Base-by-base conservation (phyloP, 2,113 vertebrate genomes). In the Sminthopsis crassicaudata region DNA sequence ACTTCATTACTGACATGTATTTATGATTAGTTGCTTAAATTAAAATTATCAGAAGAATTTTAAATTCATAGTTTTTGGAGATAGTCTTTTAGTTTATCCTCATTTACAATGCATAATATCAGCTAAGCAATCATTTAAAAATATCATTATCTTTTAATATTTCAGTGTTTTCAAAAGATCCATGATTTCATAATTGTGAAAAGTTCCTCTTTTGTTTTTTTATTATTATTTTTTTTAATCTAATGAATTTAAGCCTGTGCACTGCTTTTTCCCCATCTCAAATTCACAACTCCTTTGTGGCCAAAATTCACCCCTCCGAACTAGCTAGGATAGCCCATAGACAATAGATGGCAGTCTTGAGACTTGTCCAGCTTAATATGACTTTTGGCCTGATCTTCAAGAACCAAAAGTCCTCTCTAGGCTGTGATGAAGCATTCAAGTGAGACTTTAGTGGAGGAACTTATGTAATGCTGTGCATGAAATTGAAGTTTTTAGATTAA, bases 281-380 rank as follows among this genome's bases (percentile, higher is more conserved):
- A 8, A 54, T 54, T 54, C 57, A n/a, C n/a, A 8, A 42, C 0
- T 42, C 67, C 16, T n/a, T 23, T 84, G 42, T 84, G 67, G 67
- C 67, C n/a, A 8, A 76, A 84, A 84, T 42, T 22, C 19, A 42
- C 16, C 16, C 42, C n/a, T 84, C 16, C 42, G 4, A 84, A 42
- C n/a, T 42, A 84, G 67, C n/a, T 84, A 84, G n/a, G 19, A 19
- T 84, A 84, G 67, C 67, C n/a, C n/a, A 42, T 84, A 84, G 67
- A 84, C n/a, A 84, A 84, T 84, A 84, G n/a, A 42, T 84, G 67
- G 67, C n/a, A 84, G n/a, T 84, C 67, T 84, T 84, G 67, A 76
- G 36, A 76, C 60, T 76, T 76, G 36, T 19, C 60, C 60, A n/a
- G 36, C 60, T 76, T n/a, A 76, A n/a, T 76, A 76, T 14, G 36